phyloP scores from a whole-genome alignment of 2,113 vertebrate genomes.

The Xiphophorus hellerii region DNA sequence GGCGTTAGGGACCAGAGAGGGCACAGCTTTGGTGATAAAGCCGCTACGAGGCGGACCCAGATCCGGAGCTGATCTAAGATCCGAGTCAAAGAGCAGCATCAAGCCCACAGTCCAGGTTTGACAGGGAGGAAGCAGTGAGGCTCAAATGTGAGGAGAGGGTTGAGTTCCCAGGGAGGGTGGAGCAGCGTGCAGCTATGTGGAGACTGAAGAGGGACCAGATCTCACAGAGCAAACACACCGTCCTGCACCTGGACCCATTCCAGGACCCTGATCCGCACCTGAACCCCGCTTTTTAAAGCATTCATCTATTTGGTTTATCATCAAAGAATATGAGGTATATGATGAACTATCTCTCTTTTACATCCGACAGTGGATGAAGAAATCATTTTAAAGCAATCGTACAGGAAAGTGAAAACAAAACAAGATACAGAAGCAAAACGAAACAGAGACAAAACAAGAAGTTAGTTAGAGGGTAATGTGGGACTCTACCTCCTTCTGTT shows the following conservation, averaged over 20 bases:
- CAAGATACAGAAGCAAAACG: conserved; percentile 24
- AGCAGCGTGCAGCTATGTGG: conserved; percentile 15
- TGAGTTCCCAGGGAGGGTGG: conserved; percentile 60
- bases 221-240: conserved; percentile 28
- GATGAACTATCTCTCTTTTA: conserved; percentile 90
- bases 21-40: conserved; percentile 48
- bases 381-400: conserved; percentile 41
- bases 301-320: conserved; percentile 91
- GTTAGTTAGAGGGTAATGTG: conserved; percentile 50
- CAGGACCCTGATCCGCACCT: conserved; percentile 30
- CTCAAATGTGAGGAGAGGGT: conserved; percentile 61
- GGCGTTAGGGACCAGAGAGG: conserved; percentile 33
- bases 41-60: conserved; percentile 34
- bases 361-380: conserved; percentile 73
- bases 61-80: conserved; percentile 55
- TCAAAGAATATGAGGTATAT: conserved; percentile 95
- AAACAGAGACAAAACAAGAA: conserved; percentile 55
- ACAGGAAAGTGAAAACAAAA: conserved; percentile 60
- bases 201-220: conserved; percentile 38
- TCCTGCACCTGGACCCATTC: conserved; percentile 14
- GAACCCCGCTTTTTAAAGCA: conserved; percentile 76
- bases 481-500: conserved; percentile 39
- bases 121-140: conserved; percentile 49
- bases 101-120: conserved; percentile 46
- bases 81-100: conserved; percentile 51